Evolutionary conservation across 2,888 invertebrate genomes (phyloP).

Genomic region (Blastobasis lacticolella): DNA sequence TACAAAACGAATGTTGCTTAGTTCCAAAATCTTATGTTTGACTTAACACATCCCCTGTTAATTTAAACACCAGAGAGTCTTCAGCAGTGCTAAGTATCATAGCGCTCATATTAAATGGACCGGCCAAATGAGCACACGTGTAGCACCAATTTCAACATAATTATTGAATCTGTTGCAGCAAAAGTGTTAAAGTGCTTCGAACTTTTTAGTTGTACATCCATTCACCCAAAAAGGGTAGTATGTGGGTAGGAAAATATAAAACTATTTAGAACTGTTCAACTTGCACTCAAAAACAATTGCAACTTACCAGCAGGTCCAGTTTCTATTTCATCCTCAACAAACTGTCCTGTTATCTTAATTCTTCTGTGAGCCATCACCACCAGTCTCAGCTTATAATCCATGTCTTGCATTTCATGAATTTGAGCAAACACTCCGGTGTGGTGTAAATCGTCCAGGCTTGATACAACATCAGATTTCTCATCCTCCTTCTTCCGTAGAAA

Average conservation of each 20-base stretch:
- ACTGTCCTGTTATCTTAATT: conserved; percentile 85
- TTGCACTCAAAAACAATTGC: background rate
- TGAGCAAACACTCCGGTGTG: conserved; percentile 96
- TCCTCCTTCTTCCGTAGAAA: conserved; percentile 95
- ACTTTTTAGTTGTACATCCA: background rate
- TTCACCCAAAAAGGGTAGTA: background rate
- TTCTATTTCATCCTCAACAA: conserved; percentile 82
- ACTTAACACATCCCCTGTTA: too few relatives aligned
- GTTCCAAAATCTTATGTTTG: too few relatives aligned
- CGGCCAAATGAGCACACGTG: too few relatives aligned
- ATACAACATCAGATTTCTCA: conserved; percentile 89
- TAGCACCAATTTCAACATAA: too few relatives aligned
- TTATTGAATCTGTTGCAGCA: too few relatives aligned
- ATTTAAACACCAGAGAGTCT: too few relatives aligned
- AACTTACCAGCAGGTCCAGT: conserved; percentile 67
- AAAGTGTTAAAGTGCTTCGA: too few relatives aligned
- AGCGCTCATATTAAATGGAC: too few relatives aligned
- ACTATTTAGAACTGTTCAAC: background rate
- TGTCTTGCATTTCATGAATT: conserved; percentile 97
- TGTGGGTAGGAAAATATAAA: background rate
- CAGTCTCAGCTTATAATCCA: conserved; percentile 90
- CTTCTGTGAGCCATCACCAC: conserved; percentile 96
- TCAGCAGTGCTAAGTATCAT: too few relatives aligned
- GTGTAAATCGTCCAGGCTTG: conserved; percentile 89
- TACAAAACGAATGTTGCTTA: too few relatives aligned